Evolutionary conservation across 2,888 invertebrate species (phyloP).

Genomic region (Mantis religiosa): DNA sequence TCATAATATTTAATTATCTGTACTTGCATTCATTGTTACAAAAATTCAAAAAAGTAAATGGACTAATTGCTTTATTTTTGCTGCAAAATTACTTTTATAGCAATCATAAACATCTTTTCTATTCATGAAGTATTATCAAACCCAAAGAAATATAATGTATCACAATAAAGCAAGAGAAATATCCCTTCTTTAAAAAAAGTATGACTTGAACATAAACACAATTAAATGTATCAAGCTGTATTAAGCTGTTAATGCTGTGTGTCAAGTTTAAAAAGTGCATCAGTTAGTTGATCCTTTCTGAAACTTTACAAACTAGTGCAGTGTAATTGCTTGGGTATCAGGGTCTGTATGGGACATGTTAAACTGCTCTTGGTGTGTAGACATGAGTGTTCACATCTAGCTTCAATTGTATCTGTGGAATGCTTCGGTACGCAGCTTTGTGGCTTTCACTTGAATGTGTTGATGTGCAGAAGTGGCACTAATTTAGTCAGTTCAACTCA

Average conservation of each 20-base stretch:
- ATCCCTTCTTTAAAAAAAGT: not conserved
- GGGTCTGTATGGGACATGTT: not conserved
- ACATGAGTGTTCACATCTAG: not conserved
- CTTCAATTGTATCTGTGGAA: slow-evolving; percentile 26
- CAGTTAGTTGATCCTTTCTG: not conserved
- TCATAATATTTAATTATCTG: no score
- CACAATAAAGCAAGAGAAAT: not conserved
- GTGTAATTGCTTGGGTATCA: not conserved
- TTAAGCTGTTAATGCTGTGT: not conserved
- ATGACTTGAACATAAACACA: not conserved
- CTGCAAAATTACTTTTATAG: no score
- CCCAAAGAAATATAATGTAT: not conserved
- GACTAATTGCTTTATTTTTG: no score
- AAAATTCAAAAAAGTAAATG: no score
- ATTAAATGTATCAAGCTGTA: not conserved
- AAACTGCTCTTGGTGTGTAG: not conserved
- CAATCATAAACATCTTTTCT: no score
- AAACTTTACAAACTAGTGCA: not conserved
- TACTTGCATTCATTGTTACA: no score
- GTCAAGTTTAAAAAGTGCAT: not conserved
- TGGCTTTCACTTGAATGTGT: slow-evolving; percentile 23
- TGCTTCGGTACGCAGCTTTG: slow-evolving; percentile 29
- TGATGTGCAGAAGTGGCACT: not conserved
- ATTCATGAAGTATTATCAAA: no score
- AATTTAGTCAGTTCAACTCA: not conserved